Conservation (phyloP, 1,140 invertebrate species). For the Eumeta japonica region DNA sequence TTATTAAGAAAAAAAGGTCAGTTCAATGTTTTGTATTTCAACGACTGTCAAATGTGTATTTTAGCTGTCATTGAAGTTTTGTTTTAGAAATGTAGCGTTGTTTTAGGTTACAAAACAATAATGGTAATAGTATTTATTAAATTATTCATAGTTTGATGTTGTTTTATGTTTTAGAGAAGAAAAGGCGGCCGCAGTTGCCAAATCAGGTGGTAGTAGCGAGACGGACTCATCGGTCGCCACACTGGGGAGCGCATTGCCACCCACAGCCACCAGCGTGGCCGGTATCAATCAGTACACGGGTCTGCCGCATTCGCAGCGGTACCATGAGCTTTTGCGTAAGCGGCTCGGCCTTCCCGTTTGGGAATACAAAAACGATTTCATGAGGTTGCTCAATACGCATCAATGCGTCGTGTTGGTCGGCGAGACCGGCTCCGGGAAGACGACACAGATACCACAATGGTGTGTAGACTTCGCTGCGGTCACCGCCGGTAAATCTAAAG, state of each 20-base stretch:
- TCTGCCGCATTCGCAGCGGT: conserved; percentile 76
- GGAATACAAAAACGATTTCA: conserved; percentile 96
- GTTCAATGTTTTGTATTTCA: too few relatives aligned
- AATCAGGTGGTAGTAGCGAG: conserved; percentile 27
- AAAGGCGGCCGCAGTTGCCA: conserved; percentile 35
- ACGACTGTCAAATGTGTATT: too few relatives aligned
- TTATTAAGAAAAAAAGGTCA: conserved; percentile 74
- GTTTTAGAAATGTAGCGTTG: background rate
- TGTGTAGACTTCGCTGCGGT: conserved; percentile 52
- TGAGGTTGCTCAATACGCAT: conserved; percentile 85
- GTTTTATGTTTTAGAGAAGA: conserved; percentile 39
- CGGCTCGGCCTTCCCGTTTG: conserved; percentile 93
- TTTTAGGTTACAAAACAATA: background rate
- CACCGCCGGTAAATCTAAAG: conserved; percentile 59
- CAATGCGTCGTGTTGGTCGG: conserved; percentile 93
- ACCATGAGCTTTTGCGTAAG: conserved; percentile 84
- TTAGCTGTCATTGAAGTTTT: background rate
- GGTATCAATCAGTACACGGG: conserved; percentile 50
- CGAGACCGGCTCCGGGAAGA: conserved; percentile 97
- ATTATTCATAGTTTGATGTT: background rate
- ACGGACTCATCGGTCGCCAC: conserved; percentile 25
- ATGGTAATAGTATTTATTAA: background rate
- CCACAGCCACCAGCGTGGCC: conserved; percentile 54
- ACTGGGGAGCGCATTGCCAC: conserved; percentile 36
- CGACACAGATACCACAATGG: conserved; percentile 88